Conservation (phyloP, 2,888 invertebrate species). For the Trachelus iudaicus region DNA sequence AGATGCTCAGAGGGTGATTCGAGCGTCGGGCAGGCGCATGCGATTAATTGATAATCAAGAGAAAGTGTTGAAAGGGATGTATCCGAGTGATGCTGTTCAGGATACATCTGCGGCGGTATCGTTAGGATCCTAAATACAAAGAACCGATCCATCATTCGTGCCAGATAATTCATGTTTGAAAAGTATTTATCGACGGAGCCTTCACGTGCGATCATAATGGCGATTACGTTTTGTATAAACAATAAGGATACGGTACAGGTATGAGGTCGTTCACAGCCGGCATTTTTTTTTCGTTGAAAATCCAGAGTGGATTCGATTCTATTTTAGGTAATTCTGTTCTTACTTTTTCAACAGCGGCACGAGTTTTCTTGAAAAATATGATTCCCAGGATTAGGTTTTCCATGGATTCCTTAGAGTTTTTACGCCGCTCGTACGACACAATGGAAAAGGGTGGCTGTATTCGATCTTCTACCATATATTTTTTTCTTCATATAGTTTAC, state of each 20-base stretch:
- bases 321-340: not conserved
- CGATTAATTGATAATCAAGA: slow-evolving; percentile 61
- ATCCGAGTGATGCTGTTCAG: slow-evolving; percentile 13
- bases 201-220: slow-evolving; percentile 55
- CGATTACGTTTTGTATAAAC: slow-evolving; percentile 52
- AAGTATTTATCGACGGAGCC: slow-evolving; percentile 27
- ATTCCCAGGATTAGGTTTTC: not conserved
- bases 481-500: not conserved
- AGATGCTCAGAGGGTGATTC: not conserved
- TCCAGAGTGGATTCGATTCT: not conserved
- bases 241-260: slow-evolving; percentile 5
- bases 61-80: slow-evolving; percentile 58
- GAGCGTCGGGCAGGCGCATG: slow-evolving; percentile 32
- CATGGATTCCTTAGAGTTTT: not conserved
- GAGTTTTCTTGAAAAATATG: not conserved
- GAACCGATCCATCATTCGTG: slow-evolving; percentile 62
- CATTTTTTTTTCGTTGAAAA: not conserved
- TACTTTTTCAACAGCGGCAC: not conserved
- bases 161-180: slow-evolving; percentile 57
- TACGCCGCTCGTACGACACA: not conserved
- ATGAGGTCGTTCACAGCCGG: not conserved
- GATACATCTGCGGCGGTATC: slow-evolving; percentile 63
- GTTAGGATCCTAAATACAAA: slow-evolving; percentile 55
- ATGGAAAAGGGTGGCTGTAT: not conserved
- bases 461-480: not conserved